A percentile compares a stretch with the other conserved stretches of the same genome.
Evolutionary conservation across 2,113 vertebrate species (phyloP).

Genomic region (Vanacampus margaritifer): DNA sequence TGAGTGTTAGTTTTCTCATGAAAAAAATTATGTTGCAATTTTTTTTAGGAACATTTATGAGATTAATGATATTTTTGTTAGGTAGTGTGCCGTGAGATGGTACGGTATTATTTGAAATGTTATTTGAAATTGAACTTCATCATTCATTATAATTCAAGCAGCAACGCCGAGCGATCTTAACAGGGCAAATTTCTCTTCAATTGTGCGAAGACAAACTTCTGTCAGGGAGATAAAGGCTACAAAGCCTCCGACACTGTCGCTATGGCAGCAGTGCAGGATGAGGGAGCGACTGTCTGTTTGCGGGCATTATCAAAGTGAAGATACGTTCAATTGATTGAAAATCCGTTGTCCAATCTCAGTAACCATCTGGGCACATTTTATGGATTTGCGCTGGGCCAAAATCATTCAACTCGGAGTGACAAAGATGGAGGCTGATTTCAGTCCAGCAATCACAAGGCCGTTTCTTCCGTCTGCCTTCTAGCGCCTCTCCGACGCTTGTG

Average conservation of each 20-base stretch:
- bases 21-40: not conserved
- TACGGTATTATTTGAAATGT: not conserved
- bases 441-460: constrained; percentile 30
- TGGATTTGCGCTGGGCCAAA: constrained; percentile 20
- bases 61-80: not conserved
- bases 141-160: not conserved
- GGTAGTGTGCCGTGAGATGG: not conserved
- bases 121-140: not conserved
- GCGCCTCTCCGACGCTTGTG: constrained; percentile 12
- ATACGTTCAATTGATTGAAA: constrained; percentile 33
- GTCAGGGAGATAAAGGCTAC: constrained; percentile 33
- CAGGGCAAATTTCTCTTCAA: not conserved
- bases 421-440: constrained; percentile 30
- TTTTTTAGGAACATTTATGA: too few relatives aligned
- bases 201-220: constrained; percentile 30
- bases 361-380: constrained; percentile 31
- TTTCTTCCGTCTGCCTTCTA: constrained; percentile 2
- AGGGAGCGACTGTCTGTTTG: constrained; percentile 35
- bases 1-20: too few relatives aligned
- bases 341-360: constrained; percentile 29
- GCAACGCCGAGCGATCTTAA: not conserved
- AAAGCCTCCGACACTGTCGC: constrained; percentile 39
- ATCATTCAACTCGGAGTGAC: constrained; percentile 22
- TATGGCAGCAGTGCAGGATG: constrained; percentile 53
- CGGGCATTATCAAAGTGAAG: constrained; percentile 41